These are phyloP conservation scores for Tapera naevia DNA, from an alignment of 2,797 vertebrate genomes.

Conservation along the genomic window DNA sequence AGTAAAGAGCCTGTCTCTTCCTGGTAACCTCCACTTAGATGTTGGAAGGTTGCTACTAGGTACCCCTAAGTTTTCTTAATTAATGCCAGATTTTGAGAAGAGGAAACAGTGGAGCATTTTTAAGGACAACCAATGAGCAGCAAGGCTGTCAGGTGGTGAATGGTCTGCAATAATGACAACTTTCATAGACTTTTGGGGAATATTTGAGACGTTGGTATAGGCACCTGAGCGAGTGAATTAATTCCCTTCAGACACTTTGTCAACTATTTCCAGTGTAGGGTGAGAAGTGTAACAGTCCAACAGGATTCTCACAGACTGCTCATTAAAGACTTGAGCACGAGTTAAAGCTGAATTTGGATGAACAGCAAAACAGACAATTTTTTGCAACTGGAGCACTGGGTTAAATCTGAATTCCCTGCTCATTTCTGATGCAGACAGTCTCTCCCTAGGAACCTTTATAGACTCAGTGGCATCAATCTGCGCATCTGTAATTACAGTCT, in stretches of 20 bases:
- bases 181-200: background rate
- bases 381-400: slow-evolving; percentile 12
- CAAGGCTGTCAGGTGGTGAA: background rate
- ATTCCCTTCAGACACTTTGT: background rate
- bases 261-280: background rate
- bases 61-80: background rate
- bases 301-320: background rate
- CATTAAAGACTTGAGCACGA: background rate
- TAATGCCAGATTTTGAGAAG: background rate
- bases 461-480: slow-evolving; percentile 41
- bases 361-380: background rate
- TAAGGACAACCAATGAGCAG: background rate
- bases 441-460: background rate
- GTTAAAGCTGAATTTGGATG: slow-evolving; percentile 1
- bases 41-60: background rate
- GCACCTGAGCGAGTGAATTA: background rate
- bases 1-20: background rate
- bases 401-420: slow-evolving; percentile 49
- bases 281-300: background rate
- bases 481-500: slow-evolving; percentile 41
- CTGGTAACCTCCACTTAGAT: background rate
- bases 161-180: background rate
- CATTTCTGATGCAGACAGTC: background rate
- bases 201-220: background rate
- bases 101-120: background rate